phyloP scores from a whole-genome alignment of 1,140 invertebrate species.

The Bombus affinis region DNA sequence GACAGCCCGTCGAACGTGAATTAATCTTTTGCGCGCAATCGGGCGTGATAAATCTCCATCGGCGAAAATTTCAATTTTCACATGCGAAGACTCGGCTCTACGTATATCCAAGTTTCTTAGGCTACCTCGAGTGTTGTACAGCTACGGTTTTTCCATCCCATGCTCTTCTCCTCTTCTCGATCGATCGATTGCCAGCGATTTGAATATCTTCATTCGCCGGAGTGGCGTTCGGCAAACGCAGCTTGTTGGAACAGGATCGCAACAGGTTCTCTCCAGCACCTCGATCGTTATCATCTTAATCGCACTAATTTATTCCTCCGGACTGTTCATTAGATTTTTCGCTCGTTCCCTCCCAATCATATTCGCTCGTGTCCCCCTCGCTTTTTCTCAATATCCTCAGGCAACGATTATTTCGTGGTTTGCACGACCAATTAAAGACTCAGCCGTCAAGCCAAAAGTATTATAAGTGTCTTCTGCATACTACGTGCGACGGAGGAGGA shows the following conservation, averaged over 20 bases:
- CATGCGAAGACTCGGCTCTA: not conserved
- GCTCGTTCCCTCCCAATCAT: not conserved
- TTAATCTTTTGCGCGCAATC: slow-evolving; percentile 13
- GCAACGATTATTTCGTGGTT: not conserved
- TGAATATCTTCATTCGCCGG: not conserved
- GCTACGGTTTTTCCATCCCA: not conserved
- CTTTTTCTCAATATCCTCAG: not conserved
- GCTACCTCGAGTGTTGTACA: not conserved
- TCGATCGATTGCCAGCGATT: not conserved
- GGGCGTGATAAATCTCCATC: slow-evolving; percentile 4
- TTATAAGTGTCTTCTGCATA: not conserved
- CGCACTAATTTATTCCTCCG: slow-evolving; percentile 19
- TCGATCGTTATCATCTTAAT: slow-evolving; percentile 43
- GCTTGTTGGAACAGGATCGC: slow-evolving; percentile 5
- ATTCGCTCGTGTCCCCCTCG: too few relatives aligned
- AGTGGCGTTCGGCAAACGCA: not conserved
- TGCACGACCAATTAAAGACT: not conserved
- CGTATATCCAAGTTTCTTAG: not conserved
- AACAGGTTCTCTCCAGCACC: slow-evolving; percentile 50
- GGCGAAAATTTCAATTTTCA: slow-evolving; percentile 18
- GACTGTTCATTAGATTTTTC: not conserved
- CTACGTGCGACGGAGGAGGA: not conserved
- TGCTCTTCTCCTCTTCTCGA: not conserved
- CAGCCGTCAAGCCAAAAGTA: not conserved
- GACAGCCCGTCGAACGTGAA: slow-evolving; percentile 32